Percentiles rank a stretch among this genome's conserved stretches.
phyloP scores from a whole-genome alignment of 2,888 invertebrate genomes.

The Heliconius hortense region DNA sequence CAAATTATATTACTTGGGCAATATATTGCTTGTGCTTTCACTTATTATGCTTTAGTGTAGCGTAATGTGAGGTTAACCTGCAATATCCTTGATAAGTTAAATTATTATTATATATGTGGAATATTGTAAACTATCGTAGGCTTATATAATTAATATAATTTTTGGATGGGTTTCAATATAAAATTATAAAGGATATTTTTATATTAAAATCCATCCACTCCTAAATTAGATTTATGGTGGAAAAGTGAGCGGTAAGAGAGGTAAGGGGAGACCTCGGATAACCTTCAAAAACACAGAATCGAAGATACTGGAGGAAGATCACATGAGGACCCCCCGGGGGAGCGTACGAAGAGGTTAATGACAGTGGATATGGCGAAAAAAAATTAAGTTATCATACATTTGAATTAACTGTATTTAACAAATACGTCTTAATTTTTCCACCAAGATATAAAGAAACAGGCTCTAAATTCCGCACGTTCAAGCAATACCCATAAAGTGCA shows the following conservation, averaged over 20 bases:
- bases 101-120: background rate
- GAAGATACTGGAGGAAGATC: no score
- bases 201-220: no score
- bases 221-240: no score
- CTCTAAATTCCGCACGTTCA: constrained; percentile 13
- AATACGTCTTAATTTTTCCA: background rate
- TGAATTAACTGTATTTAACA: background rate
- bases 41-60: background rate
- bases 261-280: no score
- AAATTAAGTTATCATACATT: no score
- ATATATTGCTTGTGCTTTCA: background rate
- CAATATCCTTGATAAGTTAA: constrained; percentile 1
- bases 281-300: no score
- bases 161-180: background rate
- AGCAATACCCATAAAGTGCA: constrained; percentile 40
- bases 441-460: constrained; percentile 9
- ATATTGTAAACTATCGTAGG: background rate
- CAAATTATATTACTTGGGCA: constrained; percentile 15
- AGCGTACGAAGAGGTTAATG: no score
- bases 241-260: no score
- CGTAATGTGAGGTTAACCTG: background rate
- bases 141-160: no score
- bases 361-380: no score
- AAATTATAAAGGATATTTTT: background rate
- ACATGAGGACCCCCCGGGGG: no score